Evolutionary conservation across 92 coral and sea anemone genomes (phyloP).

Genomic region (Montipora capitata): DNA sequence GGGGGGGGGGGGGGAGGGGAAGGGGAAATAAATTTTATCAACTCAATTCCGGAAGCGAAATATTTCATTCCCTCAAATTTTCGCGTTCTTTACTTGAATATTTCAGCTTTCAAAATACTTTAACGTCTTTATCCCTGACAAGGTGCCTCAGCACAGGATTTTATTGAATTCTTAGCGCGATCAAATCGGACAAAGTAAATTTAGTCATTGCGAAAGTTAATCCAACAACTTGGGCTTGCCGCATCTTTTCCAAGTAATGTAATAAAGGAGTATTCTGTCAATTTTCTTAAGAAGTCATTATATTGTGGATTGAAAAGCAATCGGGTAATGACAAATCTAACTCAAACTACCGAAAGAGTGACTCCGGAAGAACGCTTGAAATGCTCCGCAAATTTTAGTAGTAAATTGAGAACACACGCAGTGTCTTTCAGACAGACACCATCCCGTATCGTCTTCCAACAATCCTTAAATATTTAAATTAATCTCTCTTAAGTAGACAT

Average conservation of each 20-base stretch:
- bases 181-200: too few relatives aligned
- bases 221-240: too few relatives aligned
- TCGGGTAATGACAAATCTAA: neutral
- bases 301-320: neutral
- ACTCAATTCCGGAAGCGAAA: too few relatives aligned
- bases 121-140: too few relatives aligned
- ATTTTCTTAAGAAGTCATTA: neutral
- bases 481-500: slow-evolving; percentile 1
- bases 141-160: too few relatives aligned
- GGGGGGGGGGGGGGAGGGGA: too few relatives aligned
- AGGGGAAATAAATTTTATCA: too few relatives aligned
- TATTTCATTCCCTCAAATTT: too few relatives aligned
- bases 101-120: too few relatives aligned
- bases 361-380: slow-evolving; percentile 32
- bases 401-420: neutral
- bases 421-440: slow-evolving; percentile 30
- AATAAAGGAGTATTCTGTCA: neutral
- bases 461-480: slow-evolving; percentile 5
- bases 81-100: too few relatives aligned
- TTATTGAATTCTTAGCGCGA: too few relatives aligned
- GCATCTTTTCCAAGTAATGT: neutral
- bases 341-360: neutral
- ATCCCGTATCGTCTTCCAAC: slow-evolving; percentile 11
- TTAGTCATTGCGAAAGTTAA: too few relatives aligned
- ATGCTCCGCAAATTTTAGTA: neutral